Evolutionary conservation across 2,797 vertebrate species (phyloP).

Genomic region (Myotis vivesi): DNA sequence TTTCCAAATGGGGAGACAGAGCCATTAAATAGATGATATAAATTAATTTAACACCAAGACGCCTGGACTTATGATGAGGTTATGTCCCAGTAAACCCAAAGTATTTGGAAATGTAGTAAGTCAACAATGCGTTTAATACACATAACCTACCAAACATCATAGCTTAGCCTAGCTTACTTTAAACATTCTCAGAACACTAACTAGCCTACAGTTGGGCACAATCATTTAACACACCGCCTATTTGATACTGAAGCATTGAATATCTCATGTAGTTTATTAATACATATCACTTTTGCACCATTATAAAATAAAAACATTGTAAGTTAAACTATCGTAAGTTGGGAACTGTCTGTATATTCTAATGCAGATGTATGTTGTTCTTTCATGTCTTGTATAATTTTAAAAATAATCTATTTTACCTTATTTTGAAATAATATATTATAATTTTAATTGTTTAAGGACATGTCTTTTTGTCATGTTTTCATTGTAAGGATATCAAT

Average conservation of each 20-base stretch:
- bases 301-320: not conserved
- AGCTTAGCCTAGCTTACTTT: not conserved
- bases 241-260: not conserved
- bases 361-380: not conserved
- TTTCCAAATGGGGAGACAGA: not conserved
- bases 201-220: not conserved
- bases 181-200: not conserved
- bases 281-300: not conserved
- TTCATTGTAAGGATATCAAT: not conserved
- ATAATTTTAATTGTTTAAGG: not conserved
- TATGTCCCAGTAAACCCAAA: not conserved
- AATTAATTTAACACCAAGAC: not conserved
- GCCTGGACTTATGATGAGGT: not conserved
- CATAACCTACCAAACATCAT: not conserved
- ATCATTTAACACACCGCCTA: not conserved
- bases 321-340: not conserved
- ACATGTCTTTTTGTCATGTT: not conserved
- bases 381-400: not conserved
- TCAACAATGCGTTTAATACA: not conserved
- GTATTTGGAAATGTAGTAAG: not conserved
- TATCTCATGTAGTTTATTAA: not conserved
- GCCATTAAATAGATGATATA: not conserved
- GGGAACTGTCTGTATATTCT: not conserved
- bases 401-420: not conserved
- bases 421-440: conserved; percentile 18